Evolutionary conservation across 2,888 invertebrate species (phyloP).

Genomic region (Marasmarcha lunaedactyla): DNA sequence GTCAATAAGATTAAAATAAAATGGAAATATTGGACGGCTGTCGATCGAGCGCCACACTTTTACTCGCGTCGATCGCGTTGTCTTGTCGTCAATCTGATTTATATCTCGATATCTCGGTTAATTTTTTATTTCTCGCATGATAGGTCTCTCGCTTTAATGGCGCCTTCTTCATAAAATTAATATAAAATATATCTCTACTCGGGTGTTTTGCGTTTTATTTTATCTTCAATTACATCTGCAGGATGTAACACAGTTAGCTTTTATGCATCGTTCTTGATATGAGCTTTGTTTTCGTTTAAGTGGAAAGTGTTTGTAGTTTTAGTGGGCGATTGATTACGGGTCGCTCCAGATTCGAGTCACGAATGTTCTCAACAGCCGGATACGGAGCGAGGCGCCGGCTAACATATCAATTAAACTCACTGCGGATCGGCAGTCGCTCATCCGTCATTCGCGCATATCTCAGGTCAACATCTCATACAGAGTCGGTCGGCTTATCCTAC

Average conservation of each 20-base stretch:
- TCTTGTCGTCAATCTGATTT: slow-evolving; percentile 39
- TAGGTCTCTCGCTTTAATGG: slow-evolving; percentile 20
- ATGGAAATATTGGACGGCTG: slow-evolving; percentile 22
- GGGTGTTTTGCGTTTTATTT: background rate
- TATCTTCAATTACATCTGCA: background rate
- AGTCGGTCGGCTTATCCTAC: slow-evolving; percentile 30
- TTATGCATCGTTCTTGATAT: background rate
- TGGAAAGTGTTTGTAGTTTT: background rate
- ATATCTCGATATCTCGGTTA: slow-evolving; percentile 32
- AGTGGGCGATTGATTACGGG: slow-evolving; percentile 13
- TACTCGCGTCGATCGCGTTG: slow-evolving; percentile 42
- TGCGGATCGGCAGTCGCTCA: slow-evolving; percentile 55
- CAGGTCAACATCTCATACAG: slow-evolving; percentile 61
- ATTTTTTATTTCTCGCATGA: slow-evolving; percentile 26
- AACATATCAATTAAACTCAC: slow-evolving; percentile 43
- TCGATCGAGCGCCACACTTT: slow-evolving; percentile 55
- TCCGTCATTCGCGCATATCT: slow-evolving; percentile 45
- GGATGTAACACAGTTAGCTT: background rate
- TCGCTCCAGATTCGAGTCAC: slow-evolving; percentile 32
- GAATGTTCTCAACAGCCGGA: slow-evolving; percentile 21
- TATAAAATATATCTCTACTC: slow-evolving; percentile 5
- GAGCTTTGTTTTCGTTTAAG: background rate
- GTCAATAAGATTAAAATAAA: slow-evolving; percentile 23
- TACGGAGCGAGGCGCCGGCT: slow-evolving; percentile 43
- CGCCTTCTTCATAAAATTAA: slow-evolving; percentile 12